Evolutionary conservation across 2,888 invertebrate genomes (phyloP), one percentile per base, ranked within the genome.

Genomic region (Lottia gigantea): DNA sequence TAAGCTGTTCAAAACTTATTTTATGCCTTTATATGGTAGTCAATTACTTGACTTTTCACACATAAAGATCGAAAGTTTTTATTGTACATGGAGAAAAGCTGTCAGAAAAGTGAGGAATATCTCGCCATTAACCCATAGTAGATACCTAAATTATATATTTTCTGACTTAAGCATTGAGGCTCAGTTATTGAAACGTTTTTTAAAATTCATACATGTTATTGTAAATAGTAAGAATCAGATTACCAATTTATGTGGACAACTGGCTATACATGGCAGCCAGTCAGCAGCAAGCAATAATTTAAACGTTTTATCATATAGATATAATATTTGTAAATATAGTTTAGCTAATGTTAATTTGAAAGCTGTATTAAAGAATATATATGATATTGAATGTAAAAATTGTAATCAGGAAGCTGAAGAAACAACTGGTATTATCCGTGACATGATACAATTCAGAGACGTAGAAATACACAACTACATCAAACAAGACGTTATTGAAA

Each of bases 271-370:
- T 49, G 49, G 49, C n/a, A 49, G 49, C n/a, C 49, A 49, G 14
- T 49, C 49, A 15, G n/a, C n/a, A n/a, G n/a, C n/a, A n/a, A 14
- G 49, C 15, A 49, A 49, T n/a, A 49, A 49, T 49, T n/a, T 49
- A 6, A 49, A 14, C 14, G 6, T n/a, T 15, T 14, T 49, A 49
- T 49, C 49, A 49, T 14, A 49, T 49, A 15, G n/a, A n/a, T 49
- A 49, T 49, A 49, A 49, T 15, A 49, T 49, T n/a, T n/a, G 16
- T n/a, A 49, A 49, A 49, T 49, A 49, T n/a, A 49, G 14, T 49
- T 49, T 49, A 49, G 49, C 6, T 31, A 31, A 6, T 31, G 31
- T 6, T 31, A 31, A 31, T 31, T 31, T 31, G 31, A 31, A 31
- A n/a, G n/a, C n/a, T n/a, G n/a, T n/a, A n/a, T n/a, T n/a, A n/a